Percentiles rank a stretch among this genome's conserved stretches.
These are phyloP conservation scores for Carabus problematicus DNA, from an alignment of 2,888 invertebrate species.

Conservation along the genomic window DNA sequence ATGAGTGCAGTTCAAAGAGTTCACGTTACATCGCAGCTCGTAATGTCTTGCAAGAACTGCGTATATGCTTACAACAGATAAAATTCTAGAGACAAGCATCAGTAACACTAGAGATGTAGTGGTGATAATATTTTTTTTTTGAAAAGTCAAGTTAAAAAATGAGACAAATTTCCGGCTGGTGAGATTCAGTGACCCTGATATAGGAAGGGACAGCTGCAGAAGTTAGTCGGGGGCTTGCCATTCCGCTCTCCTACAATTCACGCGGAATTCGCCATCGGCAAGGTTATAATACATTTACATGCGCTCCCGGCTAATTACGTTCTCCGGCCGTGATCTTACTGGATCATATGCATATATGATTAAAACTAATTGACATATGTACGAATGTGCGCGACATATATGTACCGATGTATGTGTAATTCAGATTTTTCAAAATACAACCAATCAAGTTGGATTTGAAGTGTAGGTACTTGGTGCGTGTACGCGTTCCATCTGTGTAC, in stretches of 20 bases:
- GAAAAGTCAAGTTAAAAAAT: conserved; percentile 17
- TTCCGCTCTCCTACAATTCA: conserved; percentile 39
- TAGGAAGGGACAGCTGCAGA: conserved; percentile 24
- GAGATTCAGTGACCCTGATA: conserved; percentile 28
- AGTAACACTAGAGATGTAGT: too few relatives aligned
- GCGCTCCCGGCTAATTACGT: conserved; percentile 49
- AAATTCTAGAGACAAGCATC: background rate
- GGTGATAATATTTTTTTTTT: background rate
- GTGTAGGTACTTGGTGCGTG: too few relatives aligned
- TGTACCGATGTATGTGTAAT: too few relatives aligned
- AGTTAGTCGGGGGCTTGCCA: conserved; percentile 23
- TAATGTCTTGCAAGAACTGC: background rate
- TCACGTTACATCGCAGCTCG: background rate
- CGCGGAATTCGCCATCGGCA: conserved; percentile 51
- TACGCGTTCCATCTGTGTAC: too few relatives aligned
- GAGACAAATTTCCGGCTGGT: conserved; percentile 13
- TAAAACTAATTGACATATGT: conserved; percentile 3
- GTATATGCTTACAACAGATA: background rate
- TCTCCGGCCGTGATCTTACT: conserved; percentile 46
- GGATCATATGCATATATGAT: conserved; percentile 15
- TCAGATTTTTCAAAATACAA: too few relatives aligned
- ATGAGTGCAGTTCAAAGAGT: conserved; percentile 12
- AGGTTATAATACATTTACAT: conserved; percentile 53
- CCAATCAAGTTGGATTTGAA: too few relatives aligned
- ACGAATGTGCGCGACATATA: too few relatives aligned